Evolutionary conservation across 2,888 invertebrate species (phyloP), one percentile per base, ranked within the genome.

Genomic region (Meghimatium bilineatum): DNA sequence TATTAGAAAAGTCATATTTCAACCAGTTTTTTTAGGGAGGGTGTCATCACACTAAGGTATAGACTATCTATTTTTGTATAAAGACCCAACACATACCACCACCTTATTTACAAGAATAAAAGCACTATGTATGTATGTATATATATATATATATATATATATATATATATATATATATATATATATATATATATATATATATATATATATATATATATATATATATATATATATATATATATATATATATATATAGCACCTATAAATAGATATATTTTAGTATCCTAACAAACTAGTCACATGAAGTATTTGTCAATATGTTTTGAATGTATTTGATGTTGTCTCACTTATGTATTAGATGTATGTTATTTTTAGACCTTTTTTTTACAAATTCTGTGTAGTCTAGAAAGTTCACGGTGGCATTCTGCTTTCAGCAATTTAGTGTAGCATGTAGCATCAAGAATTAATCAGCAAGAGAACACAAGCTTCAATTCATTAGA

Each of bases 381-480:
- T 78, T 29, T 67, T 67, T 17, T 14, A 5, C n/a, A 29, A 52
- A 6, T 36, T 76, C 49, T 66, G 36, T 60, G 66, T 78, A 66
- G 78, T 44, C 44, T 67, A 67, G 78, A 78, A n/a, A 78, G 32
- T 63, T 78, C 56, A 78, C n/a, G 78, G 78, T 78, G 78, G 66
- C 66, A 44, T 78, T 78, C 63, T 49, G 78, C 78, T 78, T 78
- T 78, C 78, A 78, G 78, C 66, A 66, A 78, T n/a, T 29, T 38
- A 38, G 66, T 44, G 26, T 66, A 66, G 78, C 78, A 78, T 78
- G 78, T 78, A 36, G 56, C 76, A 63, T 36, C 26, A 36, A 63
- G 29, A 63, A 63, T 77, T 60, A 77, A 74, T 74, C 74, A 44
- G 29, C 49, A 49, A 74, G 36, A 17, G n/a, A 14, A 26, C 10